These are phyloP conservation scores for Gulo gulo DNA, from an alignment of 2,113 vertebrate genomes.

Conservation along the genomic window DNA sequence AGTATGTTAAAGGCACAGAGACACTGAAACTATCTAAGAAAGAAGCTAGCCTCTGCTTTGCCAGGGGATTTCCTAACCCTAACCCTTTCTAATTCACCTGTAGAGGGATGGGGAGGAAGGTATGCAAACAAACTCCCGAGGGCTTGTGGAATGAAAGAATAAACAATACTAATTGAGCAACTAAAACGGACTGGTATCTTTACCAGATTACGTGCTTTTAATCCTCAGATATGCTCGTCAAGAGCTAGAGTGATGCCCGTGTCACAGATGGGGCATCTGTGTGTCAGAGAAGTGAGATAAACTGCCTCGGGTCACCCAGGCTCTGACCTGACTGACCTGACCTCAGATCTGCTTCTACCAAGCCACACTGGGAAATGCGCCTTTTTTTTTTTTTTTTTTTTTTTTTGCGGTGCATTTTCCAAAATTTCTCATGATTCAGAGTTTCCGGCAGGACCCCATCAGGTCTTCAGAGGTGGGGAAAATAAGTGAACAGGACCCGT, in stretches of 20 bases:
- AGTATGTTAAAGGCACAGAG: neutral
- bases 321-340: neutral
- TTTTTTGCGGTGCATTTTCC: neutral
- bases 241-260: neutral
- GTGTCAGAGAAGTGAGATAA: neutral
- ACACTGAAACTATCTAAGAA: conserved; percentile 41
- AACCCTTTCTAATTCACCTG: neutral
- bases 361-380: neutral
- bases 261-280: neutral
- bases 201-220: neutral
- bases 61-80: conserved; percentile 12
- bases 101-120: neutral
- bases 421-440: neutral
- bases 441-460: neutral
- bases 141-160: neutral
- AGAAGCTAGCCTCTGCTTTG: conserved; percentile 1
- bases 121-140: neutral
- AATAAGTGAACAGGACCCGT: neutral
- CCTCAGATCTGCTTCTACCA: neutral
- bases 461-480: neutral
- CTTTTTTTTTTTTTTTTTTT: neutral
- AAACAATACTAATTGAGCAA: neutral
- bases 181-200: neutral
- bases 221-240: neutral
- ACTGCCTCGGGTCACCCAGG: neutral